phyloP scores from a whole-genome alignment of 2,888 invertebrate genomes.

The Dolichomitus sp. region DNA sequence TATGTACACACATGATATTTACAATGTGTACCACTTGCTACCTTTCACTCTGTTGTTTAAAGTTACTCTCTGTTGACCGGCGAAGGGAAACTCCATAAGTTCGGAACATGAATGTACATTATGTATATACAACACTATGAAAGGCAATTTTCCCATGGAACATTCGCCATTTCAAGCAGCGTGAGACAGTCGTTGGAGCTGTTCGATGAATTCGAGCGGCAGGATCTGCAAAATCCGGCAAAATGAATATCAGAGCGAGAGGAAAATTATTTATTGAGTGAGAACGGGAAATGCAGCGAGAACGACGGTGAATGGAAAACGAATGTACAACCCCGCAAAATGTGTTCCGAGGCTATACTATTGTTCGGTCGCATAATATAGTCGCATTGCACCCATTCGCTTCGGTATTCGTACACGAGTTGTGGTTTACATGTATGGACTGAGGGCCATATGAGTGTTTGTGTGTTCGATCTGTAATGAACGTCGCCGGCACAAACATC shows the following conservation, averaged over 20 bases:
- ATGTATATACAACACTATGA: background rate
- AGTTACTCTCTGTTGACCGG: background rate
- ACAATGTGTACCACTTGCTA: background rate
- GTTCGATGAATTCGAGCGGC: background rate
- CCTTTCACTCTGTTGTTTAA: background rate
- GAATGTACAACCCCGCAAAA: constrained; percentile 32
- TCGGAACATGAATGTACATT: background rate
- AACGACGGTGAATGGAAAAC: constrained; percentile 28
- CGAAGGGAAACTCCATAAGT: constrained; percentile 1
- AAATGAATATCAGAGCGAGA: constrained; percentile 10
- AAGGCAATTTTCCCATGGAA: background rate
- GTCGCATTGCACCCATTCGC: constrained; percentile 18
- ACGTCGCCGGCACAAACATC: constrained; percentile 21
- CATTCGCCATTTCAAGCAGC: background rate
- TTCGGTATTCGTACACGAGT: background rate
- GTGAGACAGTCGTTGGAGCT: background rate
- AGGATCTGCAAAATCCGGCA: background rate
- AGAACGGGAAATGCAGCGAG: constrained; percentile 7
- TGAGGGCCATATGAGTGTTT: background rate
- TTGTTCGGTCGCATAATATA: constrained; percentile 18
- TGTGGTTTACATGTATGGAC: constrained; percentile 6
- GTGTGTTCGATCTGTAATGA: constrained; percentile 18
- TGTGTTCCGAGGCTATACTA: constrained; percentile 4
- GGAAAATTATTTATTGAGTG: constrained; percentile 11
- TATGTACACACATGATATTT: background rate